Percentiles rank a stretch among this genome's conserved stretches.
Conservation (phyloP, 92 coral and sea anemone species). For the Pocillopora meandrina region DNA sequence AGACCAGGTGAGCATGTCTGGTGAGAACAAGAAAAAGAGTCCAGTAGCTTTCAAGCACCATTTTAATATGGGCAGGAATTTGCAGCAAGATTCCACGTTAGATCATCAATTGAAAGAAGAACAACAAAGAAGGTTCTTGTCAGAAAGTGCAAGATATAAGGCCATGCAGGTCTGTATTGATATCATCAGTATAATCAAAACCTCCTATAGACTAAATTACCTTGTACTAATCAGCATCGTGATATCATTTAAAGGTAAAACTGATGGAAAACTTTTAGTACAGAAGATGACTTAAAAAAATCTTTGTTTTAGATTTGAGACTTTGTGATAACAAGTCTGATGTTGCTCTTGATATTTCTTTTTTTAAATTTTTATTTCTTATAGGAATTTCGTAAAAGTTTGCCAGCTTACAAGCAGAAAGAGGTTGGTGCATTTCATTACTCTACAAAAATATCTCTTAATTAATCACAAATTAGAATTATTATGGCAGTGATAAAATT, state of each 20-base stretch:
- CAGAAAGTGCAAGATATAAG: conserved; percentile 32
- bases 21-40: neutral
- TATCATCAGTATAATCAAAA: too few relatives aligned
- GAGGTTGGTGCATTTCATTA: conserved; percentile 32
- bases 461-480: neutral
- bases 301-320: too few relatives aligned
- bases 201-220: too few relatives aligned
- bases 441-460: neutral
- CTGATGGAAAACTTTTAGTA: too few relatives aligned
- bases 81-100: conserved; percentile 47
- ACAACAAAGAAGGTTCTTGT: conserved; percentile 13
- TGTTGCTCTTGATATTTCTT: neutral
- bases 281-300: too few relatives aligned
- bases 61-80: neutral
- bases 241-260: too few relatives aligned
- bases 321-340: neutral
- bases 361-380: neutral
- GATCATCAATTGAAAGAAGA: conserved; percentile 52
- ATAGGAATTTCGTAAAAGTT: conserved; percentile 64
- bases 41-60: neutral
- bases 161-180: conserved; percentile 67
- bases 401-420: conserved; percentile 74
- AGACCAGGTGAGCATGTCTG: neutral
- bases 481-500: neutral
- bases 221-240: too few relatives aligned